A percentile compares a stretch with the other conserved stretches of the same genome.
Conservation (phyloP, 2,888 invertebrate genomes). For the Amphimallon solstitiale region DNA sequence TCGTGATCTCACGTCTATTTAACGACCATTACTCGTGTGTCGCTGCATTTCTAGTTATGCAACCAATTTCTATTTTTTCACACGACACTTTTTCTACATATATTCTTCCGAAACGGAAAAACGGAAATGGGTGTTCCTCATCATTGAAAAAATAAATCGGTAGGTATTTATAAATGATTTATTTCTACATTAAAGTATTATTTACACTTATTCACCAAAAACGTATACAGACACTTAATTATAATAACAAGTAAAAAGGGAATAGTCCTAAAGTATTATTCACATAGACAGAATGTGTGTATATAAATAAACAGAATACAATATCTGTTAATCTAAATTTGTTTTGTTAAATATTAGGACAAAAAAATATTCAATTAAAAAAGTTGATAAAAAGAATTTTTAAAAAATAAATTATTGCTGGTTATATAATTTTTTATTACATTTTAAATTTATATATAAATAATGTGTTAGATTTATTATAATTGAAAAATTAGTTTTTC, state of each 20-base stretch:
- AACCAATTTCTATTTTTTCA: no score
- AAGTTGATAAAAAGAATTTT: neutral
- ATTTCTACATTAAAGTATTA: slow-evolving; percentile 20
- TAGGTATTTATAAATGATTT: slow-evolving; percentile 16
- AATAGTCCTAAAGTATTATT: neutral
- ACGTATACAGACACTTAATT: neutral
- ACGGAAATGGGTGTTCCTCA: no score
- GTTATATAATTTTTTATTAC: neutral
- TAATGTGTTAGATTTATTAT: slow-evolving; percentile 14
- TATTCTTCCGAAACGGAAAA: no score
- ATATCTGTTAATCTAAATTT: no score
- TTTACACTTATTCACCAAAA: neutral
- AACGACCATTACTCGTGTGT: no score
- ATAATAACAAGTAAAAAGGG: neutral
- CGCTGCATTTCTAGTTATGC: no score
- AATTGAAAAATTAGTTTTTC: slow-evolving; percentile 27
- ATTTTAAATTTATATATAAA: slow-evolving; percentile 12
- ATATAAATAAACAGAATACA: no score
- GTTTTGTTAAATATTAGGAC: neutral
- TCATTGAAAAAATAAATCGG: neutral
- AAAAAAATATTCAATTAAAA: slow-evolving; percentile 13
- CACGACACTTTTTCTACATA: no score
- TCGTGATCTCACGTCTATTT: no score
- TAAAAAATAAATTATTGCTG: neutral
- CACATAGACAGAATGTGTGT: neutral